phyloP scores from a whole-genome alignment of 2,113 vertebrate species.

The Pimephales promelas region DNA sequence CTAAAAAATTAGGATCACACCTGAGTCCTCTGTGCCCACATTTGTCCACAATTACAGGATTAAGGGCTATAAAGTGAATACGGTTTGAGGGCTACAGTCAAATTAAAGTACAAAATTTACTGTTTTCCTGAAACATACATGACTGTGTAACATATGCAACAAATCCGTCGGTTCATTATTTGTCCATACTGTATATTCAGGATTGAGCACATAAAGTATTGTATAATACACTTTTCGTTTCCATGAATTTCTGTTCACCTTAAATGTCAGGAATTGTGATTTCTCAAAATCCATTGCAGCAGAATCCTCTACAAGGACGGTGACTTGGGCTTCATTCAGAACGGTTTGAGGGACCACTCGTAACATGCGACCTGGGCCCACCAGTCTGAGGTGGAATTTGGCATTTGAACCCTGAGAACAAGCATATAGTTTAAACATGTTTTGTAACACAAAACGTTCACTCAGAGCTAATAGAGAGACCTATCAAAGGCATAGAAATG shows the following conservation, averaged over 20 bases:
- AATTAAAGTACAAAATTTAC: background rate
- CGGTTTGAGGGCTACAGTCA: no score
- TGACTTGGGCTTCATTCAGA: constrained; percentile 95
- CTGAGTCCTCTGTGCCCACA: no score
- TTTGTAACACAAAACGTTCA: background rate
- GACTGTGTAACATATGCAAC: background rate
- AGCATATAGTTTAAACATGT: constrained; percentile 2
- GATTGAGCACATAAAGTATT: background rate
- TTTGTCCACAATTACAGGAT: no score
- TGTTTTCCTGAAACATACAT: background rate
- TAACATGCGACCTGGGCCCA: constrained; percentile 87
- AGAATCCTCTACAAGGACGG: constrained; percentile 92
- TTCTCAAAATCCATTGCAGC: constrained; percentile 93
- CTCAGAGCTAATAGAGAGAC: background rate
- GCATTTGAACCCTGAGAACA: constrained; percentile 89
- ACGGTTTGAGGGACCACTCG: constrained; percentile 92
- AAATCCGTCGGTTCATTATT: background rate
- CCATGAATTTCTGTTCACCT: constrained; percentile 74
- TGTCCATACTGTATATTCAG: background rate
- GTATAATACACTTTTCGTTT: background rate
- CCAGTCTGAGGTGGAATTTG: constrained; percentile 90
- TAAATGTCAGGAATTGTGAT: constrained; percentile 86
- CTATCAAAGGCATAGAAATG: background rate
- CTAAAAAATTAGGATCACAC: no score
- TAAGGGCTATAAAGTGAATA: no score